Percentiles rank a stretch among this genome's conserved stretches.
Evolutionary conservation across 2,113 vertebrate genomes (phyloP).

Genomic region (Machaerirhynchus nigripectus): DNA sequence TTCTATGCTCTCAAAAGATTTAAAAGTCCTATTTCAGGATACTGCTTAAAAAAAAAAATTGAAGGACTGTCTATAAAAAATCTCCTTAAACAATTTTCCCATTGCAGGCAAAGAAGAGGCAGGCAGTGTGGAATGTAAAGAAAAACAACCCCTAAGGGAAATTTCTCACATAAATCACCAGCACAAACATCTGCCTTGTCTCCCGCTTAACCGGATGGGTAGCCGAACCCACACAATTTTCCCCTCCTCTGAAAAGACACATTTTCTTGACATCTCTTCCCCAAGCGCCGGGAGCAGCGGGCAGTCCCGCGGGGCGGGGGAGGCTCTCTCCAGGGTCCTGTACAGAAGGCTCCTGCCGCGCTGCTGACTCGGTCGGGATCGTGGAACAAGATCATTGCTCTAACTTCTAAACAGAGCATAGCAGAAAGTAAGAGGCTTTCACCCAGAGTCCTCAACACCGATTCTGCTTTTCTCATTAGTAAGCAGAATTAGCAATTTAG

Average conservation of each 20-base stretch:
- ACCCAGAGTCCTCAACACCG: neutral
- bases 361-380: fast-evolving
- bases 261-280: fast-evolving
- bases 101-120: neutral
- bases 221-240: fast-evolving
- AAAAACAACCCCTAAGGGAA: neutral
- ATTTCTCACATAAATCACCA: neutral
- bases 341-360: fast-evolving
- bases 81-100: neutral
- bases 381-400: fast-evolving
- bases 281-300: fast-evolving
- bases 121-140: neutral
- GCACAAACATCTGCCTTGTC: neutral
- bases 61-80: neutral
- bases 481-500: neutral
- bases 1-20: neutral
- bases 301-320: fast-evolving
- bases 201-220: neutral
- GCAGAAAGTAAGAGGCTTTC: neutral
- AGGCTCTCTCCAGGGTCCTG: conserved; percentile 43
- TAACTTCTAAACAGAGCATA: fast-evolving
- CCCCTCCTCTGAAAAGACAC: fast-evolving
- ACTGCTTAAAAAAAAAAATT: neutral
- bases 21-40: neutral
- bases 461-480: neutral